These are phyloP conservation scores for Micoletzkya japonica DNA, from an alignment of 2,888 invertebrate species.

Conservation along the genomic window DNA sequence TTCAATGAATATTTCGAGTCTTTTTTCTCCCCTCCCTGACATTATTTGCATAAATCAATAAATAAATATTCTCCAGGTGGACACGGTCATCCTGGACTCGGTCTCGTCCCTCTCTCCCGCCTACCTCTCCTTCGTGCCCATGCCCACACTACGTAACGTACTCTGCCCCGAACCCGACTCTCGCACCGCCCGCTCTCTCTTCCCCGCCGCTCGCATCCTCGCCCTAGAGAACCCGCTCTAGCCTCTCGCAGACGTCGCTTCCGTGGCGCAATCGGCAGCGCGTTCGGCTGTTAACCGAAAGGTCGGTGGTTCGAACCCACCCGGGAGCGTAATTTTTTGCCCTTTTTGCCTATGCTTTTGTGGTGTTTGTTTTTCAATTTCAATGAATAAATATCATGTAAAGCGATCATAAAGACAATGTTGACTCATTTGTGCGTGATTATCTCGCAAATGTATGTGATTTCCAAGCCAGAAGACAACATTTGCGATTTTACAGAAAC, in stretches of 20 bases:
- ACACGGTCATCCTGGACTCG: slow-evolving; percentile 4
- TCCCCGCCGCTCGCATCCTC: not conserved
- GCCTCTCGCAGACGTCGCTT: slow-evolving; percentile 23
- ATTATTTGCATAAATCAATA: too few relatives aligned
- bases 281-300: slow-evolving; percentile 63
- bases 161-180: not conserved
- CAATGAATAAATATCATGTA: too few relatives aligned
- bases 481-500: too few relatives aligned
- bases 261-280: slow-evolving; percentile 55
- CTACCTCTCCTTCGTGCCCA: slow-evolving; percentile 27
- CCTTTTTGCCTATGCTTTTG: too few relatives aligned
- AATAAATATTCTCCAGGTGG: slow-evolving; percentile 17
- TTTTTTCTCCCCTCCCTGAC: not conserved
- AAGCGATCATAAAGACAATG: too few relatives aligned
- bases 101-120: slow-evolving; percentile 27
- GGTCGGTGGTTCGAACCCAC: slow-evolving; percentile 62
- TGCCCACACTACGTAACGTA: slow-evolving; percentile 2
- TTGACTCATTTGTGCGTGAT: too few relatives aligned
- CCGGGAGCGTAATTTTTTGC: slow-evolving; percentile 45
- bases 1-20: not conserved
- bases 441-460: too few relatives aligned
- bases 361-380: too few relatives aligned
- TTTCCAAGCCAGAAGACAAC: too few relatives aligned
- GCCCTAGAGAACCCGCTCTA: slow-evolving; percentile 1
- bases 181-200: not conserved